Evolutionary conservation across 2,113 vertebrate genomes (phyloP), one percentile per base, ranked within the genome.

Genomic region (Lipotes vexillifer): DNA sequence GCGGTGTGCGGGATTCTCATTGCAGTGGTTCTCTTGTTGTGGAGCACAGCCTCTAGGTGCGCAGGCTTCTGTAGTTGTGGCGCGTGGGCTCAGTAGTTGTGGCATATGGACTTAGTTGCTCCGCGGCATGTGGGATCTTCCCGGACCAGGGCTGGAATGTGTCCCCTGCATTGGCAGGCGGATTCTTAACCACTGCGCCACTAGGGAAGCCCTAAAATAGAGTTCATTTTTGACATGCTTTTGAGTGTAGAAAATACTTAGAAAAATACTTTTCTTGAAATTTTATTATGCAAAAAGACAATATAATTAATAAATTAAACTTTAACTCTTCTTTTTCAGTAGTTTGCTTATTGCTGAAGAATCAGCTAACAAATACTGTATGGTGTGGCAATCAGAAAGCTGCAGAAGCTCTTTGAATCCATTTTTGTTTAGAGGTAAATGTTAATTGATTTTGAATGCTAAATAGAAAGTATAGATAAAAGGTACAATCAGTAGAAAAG

Each of bases 341-440:
- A 86, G 84, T 97, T 98, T 98, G 80, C 82, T 98, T 98, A 80
- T 97, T 91, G 41, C 84, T 95, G 84, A 96, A 94, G 97, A 98
- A 77, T 63, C 94, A 44, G 75, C 90, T 95, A 97, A 85, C 31
- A 68, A 98, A 90, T 86, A 93, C 36, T 80, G 8, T 77, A 91
- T 96, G 77, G 4, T 98, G 1, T 98, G 97, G 98, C 98, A 98
- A 0, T 98, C 97, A 90, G 98, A 99, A 98, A 98, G 97, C 82
- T 98, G 95, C 69, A 88, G 3, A 94, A 96, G 97, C 95, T 94
- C 96, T 83, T 85, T 97, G 86, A 97, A 61, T 8, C 83, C 96
- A 52, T 87, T 98, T 97, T 97, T 98, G 38, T 96, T 98, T 91
- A n/a, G 95, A 6, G 99, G 98, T 99, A 98, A 98, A 97, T 59